Percentiles rank a stretch among this genome's conserved stretches.
phyloP scores from a whole-genome alignment of 1,140 invertebrate genomes.

The Bombus sylvicola region DNA sequence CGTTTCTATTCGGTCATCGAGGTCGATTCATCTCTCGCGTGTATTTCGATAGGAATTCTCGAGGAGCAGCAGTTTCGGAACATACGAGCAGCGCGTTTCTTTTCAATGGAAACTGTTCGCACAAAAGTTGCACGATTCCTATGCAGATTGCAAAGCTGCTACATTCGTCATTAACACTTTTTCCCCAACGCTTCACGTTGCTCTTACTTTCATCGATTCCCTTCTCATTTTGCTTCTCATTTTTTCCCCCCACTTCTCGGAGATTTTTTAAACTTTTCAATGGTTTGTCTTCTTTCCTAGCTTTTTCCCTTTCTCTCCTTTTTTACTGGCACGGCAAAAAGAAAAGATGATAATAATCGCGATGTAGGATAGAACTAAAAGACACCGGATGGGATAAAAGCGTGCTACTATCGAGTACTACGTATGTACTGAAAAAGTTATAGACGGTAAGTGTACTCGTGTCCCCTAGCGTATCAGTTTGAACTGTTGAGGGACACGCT shows the following conservation, averaged over 20 bases:
- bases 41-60: slow-evolving; percentile 6
- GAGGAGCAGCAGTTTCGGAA: background rate
- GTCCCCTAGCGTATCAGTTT: too few relatives aligned
- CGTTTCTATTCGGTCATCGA: slow-evolving; percentile 26
- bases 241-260: background rate
- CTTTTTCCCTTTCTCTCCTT: background rate
- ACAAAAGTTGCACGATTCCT: slow-evolving; percentile 1
- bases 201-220: slow-evolving; percentile 6
- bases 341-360: background rate
- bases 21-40: slow-evolving; percentile 13
- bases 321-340: too few relatives aligned
- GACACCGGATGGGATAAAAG: background rate
- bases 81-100: slow-evolving; percentile 7
- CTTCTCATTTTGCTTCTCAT: too few relatives aligned
- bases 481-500: background rate
- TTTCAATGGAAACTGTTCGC: slow-evolving; percentile 1
- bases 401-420: background rate
- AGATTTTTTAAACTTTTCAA: background rate
- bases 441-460: background rate
- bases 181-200: background rate
- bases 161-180: slow-evolving; percentile 16
- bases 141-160: background rate
- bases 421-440: slow-evolving; percentile 4
- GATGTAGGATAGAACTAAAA: background rate
- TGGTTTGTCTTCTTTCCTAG: too few relatives aligned